Base-by-base conservation (phyloP, 1,140 invertebrate species). In the Megalonaias nervosa region DNA sequence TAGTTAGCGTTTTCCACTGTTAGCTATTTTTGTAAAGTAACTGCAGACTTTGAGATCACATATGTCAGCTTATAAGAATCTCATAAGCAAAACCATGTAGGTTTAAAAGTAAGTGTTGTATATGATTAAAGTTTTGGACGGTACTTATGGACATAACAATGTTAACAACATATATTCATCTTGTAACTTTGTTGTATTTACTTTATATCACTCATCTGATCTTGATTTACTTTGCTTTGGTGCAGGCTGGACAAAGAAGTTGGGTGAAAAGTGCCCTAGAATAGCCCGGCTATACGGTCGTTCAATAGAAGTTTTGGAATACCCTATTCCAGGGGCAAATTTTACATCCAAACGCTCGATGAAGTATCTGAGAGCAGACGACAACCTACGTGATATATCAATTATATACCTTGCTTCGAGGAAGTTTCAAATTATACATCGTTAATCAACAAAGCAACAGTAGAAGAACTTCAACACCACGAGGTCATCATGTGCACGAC, bases 401-500 rank as follows among this genome's bases (percentile, higher is more conserved):
- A 48, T 48, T 48, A 48, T 48, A 48, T 48, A 48, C 38, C 38
- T 48, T 11, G 11, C 38, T 48, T 48, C 6, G 21, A 78, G 26
- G 71, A 76, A 23, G 31, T 80, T 4, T 56, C 74, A 17, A 26
- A 67, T 0, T 79, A 79, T 56, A 62, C 13, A 5, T 65, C 77
- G 19, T 26, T 80, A 4, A 48, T 75, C 19, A 48, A 0, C 26
- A 66, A 82, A 61, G 77, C 74, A 14, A 60, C 21, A 19, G 31
- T n/a, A 57, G 71, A 79, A 56, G 77, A 82, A 67, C 21, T 82
- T 16, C 16, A 31, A 55, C 38, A 71, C 12, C 65, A 71, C 71
- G 77, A 82, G 13, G 74, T 76, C 21, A 76, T 82, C 59, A 71
- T 82, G 11, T 80, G 77, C 57, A 82, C 81, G 23, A 68, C 71